Evolutionary conservation across 1,140 invertebrate species (phyloP).

Genomic region (Brachionus paranguensis): DNA sequence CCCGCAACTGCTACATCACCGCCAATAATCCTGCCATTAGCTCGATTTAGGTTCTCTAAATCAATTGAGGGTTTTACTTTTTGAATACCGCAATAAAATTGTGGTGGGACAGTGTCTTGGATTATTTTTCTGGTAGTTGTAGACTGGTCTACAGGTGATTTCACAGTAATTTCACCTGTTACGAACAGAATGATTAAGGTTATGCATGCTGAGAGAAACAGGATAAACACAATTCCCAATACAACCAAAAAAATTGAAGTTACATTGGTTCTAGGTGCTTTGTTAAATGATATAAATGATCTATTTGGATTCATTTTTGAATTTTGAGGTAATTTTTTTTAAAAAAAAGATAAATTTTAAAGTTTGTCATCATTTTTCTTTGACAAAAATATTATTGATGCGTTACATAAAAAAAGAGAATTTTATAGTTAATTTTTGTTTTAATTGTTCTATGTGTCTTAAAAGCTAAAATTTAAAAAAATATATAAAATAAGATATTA

Average conservation of each 20-base stretch:
- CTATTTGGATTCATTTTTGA: background rate
- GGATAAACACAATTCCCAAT: background rate
- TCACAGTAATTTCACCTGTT: background rate
- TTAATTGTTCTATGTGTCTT: background rate
- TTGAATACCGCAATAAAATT: background rate
- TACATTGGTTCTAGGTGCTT: background rate
- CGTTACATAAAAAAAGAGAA: background rate
- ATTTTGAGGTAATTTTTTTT: background rate
- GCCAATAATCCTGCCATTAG: constrained; percentile 43
- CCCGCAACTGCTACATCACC: constrained; percentile 42
- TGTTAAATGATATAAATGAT: background rate
- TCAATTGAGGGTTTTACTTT: background rate
- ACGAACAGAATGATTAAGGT: background rate
- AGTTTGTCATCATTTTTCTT: background rate
- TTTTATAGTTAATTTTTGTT: background rate
- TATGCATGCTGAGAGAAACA: background rate
- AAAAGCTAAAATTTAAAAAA: background rate
- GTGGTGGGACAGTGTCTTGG: constrained; percentile 17
- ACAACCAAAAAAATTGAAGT: background rate
- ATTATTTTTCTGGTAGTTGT: background rate
- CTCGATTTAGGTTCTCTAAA: background rate
- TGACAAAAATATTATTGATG: background rate
- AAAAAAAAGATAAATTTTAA: background rate
- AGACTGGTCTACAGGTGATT: background rate
- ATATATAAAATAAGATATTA: background rate